These are phyloP conservation scores for Belgica antarctica DNA, from an alignment of 2,888 invertebrate species.

Conservation along the genomic window DNA sequence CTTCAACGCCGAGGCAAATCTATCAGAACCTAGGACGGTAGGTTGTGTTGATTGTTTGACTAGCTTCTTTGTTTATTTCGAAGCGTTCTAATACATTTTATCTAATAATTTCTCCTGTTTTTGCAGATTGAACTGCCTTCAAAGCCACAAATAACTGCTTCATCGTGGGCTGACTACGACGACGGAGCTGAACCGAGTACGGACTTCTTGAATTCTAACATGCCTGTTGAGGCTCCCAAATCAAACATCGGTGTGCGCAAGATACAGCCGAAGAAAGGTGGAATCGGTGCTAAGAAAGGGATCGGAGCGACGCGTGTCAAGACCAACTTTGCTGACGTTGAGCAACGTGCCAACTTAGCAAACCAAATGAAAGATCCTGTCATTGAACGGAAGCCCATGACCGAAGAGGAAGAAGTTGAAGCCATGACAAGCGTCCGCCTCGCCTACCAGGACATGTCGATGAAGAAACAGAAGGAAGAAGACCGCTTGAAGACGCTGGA, in stretches of 20 bases:
- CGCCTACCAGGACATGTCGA: constrained; percentile 75
- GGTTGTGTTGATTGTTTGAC: background rate
- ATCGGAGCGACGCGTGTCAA: constrained; percentile 93
- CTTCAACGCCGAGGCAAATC: constrained; percentile 44
- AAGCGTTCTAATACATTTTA: background rate
- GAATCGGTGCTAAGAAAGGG: constrained; percentile 80
- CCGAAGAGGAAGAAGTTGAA: constrained; percentile 67
- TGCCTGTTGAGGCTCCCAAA: constrained; percentile 57
- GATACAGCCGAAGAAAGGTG: constrained; percentile 66
- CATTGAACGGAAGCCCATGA: constrained; percentile 49
- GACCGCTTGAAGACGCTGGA: constrained; percentile 70
- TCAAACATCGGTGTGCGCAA: constrained; percentile 72
- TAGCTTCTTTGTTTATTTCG: background rate
- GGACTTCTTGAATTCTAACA: constrained; percentile 51
- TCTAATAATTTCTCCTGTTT: background rate
- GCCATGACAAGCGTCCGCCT: constrained; percentile 65
- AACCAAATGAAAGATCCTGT: constrained; percentile 66
- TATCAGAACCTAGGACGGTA: background rate
- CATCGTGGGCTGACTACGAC: constrained; percentile 21
- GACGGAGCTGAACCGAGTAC: constrained; percentile 51
- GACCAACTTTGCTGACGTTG: constrained; percentile 92
- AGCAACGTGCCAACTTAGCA: constrained; percentile 81
- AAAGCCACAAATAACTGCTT: background rate
- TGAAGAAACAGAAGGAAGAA: constrained; percentile 69
- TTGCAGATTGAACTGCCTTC: constrained; percentile 32